Evolutionary conservation across 2,888 invertebrate genomes (phyloP), one percentile per base, ranked within the genome.

Genomic region (Cryptus viduatorius): DNA sequence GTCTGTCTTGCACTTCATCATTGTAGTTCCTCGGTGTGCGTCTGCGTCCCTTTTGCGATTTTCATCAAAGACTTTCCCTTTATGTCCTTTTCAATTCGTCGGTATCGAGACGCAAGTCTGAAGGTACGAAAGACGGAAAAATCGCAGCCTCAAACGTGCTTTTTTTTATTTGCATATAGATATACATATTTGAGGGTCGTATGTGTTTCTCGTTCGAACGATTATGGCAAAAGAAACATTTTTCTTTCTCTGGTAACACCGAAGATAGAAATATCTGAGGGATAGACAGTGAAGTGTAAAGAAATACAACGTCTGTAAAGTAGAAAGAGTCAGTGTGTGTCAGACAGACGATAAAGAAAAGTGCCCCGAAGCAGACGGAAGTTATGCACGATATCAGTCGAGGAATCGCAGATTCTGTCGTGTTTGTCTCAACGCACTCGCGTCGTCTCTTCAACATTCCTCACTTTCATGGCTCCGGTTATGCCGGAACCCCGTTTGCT

Each of bases 41-140:
- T 44, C 59, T 44, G 29, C 48, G 50, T 37, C 31, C 65, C 50
- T 77, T 48, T 1, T 19, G 42, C 56, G 50, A 78, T 64, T 68
- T 78, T 61, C 46, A 61, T 79, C 83, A 77, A 61, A 72, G 77
- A 31, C 67, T 59, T 14, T 76, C 53, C 53, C 61, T 46, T 42
- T 71, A 75, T 75, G 48, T 69, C 68, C 42, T 46, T 73, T 50
- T n/a, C 44, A 48, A 79, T 83, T 69, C 61, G 37, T 73, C 72
- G 37, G 56, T 68, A 82, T 31, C 56, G 61, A 61, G 46, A 68
- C 48, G 37, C 37, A 10, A n/a, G 46, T 77, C 56, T 10, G 2
- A 46, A 44, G 73, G 29, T 44, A 64, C 44, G 24, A 53, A 59
- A 48, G 61, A 64, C 44, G 42, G 53, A 37, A 48, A 73, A 61